These are phyloP conservation scores for Drosophila tanythrix DNA, from an alignment of 2,888 invertebrate genomes.

Conservation along the genomic window DNA sequence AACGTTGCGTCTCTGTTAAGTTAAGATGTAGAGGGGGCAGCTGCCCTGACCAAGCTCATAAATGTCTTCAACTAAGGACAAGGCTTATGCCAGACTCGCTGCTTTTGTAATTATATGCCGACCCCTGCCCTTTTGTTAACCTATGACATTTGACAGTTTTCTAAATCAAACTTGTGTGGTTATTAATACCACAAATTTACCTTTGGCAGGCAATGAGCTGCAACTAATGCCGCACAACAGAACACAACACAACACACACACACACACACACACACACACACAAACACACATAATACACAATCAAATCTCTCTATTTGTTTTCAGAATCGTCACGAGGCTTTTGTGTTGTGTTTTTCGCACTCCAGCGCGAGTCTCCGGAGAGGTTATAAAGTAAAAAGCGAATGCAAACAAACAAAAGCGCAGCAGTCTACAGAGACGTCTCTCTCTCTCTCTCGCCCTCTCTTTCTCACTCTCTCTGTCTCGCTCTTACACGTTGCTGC, in stretches of 20 bases:
- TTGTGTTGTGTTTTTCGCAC: slow-evolving; percentile 49
- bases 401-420: slow-evolving; percentile 76
- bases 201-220: slow-evolving; percentile 54
- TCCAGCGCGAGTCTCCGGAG: slow-evolving; percentile 29
- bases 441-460: not conserved
- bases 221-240: slow-evolving; percentile 43
- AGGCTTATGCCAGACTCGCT: not conserved
- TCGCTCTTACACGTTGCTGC: not conserved
- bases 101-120: not conserved
- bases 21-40: not conserved
- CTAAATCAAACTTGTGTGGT: slow-evolving; percentile 33
- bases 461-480: not conserved
- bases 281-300: not conserved
- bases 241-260: slow-evolving; percentile 10
- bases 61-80: not conserved
- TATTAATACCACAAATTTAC: slow-evolving; percentile 42
- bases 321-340: slow-evolving; percentile 25
- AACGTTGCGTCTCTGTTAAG: not conserved
- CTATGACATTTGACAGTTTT: slow-evolving; percentile 53
- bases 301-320: slow-evolving; percentile 24
- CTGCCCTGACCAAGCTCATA: not conserved
- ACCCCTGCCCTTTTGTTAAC: slow-evolving; percentile 6
- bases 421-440: slow-evolving; percentile 49
- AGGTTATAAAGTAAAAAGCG: slow-evolving; percentile 33
- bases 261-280: not conserved